Evolutionary conservation across 2,888 invertebrate genomes (phyloP).

Genomic region (Nemotelus nigrinus): DNA sequence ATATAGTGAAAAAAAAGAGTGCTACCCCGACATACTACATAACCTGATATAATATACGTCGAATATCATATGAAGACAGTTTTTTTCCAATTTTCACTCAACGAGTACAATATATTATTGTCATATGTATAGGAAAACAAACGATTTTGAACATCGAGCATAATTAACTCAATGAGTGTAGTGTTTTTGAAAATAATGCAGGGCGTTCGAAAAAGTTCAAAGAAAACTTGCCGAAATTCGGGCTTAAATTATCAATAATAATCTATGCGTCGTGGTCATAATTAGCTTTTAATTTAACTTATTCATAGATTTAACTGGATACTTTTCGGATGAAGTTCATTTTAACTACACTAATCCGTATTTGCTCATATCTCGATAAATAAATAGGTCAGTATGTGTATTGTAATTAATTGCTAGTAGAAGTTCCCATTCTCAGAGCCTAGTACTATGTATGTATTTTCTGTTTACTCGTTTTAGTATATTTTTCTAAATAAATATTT

Average conservation of each 20-base stretch:
- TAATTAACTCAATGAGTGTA: conserved; percentile 7
- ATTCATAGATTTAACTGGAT: conserved; percentile 46
- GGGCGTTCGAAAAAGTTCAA: neutral
- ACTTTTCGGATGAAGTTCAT: conserved; percentile 47
- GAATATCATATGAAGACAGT: conserved; percentile 40
- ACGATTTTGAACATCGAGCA: conserved; percentile 16
- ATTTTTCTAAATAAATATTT: conserved; percentile 47
- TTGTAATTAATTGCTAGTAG: conserved; percentile 26
- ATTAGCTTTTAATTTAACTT: conserved; percentile 24
- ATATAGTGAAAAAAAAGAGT: too few species aligned
- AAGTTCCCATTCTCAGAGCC: conserved; percentile 36
- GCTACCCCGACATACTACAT: too few species aligned
- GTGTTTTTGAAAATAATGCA: neutral
- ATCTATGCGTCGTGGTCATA: too few species aligned
- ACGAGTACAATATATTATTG: conserved; percentile 43
- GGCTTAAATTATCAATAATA: too few species aligned
- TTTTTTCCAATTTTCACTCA: conserved; percentile 9
- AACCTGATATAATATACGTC: neutral
- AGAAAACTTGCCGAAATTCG: too few species aligned
- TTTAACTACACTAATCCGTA: conserved; percentile 27
- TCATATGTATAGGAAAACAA: conserved; percentile 41
- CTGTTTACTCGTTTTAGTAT: conserved; percentile 41
- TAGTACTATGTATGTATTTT: conserved; percentile 35
- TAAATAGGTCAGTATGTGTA: conserved; percentile 47
- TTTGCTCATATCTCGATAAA: conserved; percentile 50